These are phyloP conservation scores for Thaumatotibia leucotreta DNA, from an alignment of 1,140 invertebrate species.

Conservation along the genomic window DNA sequence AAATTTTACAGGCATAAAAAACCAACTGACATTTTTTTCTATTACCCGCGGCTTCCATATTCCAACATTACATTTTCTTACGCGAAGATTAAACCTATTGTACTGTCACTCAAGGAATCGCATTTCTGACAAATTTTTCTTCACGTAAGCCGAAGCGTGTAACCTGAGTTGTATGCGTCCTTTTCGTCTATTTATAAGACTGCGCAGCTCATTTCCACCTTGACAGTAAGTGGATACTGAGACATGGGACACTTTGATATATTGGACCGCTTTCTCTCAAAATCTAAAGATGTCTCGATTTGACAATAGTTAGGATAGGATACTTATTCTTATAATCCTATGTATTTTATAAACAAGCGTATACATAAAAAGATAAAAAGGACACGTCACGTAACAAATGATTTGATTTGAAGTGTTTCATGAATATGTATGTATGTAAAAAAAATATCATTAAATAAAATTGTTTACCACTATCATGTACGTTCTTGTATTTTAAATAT, in stretches of 20 bases:
- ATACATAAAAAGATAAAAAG: no score
- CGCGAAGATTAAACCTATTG: slow-evolving; percentile 62
- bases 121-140: slow-evolving; percentile 57
- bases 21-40: slow-evolving; percentile 22
- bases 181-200: slow-evolving; percentile 55
- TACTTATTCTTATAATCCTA: no score
- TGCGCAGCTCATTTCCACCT: slow-evolving; percentile 44
- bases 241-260: slow-evolving; percentile 29
- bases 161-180: slow-evolving; percentile 48
- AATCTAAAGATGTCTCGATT: background rate
- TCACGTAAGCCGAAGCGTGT: slow-evolving; percentile 43
- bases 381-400: no score
- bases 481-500: no score
- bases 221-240: slow-evolving; percentile 40
- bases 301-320: background rate
- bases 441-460: no score
- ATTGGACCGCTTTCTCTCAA: slow-evolving; percentile 11
- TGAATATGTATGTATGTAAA: no score
- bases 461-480: no score
- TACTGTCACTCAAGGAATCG: slow-evolving; percentile 58
- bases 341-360: no score
- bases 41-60: slow-evolving; percentile 23
- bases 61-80: slow-evolving; percentile 40
- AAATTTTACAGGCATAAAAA: slow-evolving; percentile 9
- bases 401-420: no score